Base-by-base conservation (phyloP, 2,113 vertebrate genomes). In the Dicaeum eximium region DNA sequence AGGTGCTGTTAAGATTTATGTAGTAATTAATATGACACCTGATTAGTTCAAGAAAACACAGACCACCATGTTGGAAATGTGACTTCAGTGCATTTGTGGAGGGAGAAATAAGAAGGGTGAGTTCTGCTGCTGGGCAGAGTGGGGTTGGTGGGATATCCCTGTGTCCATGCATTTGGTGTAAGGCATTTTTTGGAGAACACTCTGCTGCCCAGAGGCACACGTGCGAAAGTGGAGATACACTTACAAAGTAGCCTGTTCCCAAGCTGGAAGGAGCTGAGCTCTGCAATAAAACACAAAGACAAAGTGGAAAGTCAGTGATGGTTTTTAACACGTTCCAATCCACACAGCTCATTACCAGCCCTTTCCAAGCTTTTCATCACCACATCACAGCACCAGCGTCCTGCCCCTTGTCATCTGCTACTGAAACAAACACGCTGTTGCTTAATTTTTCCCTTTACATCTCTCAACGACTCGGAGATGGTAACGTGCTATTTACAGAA, bases 401-500 rank as follows among this genome's bases (percentile, higher is more conserved):
- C 96, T 97, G 97, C 97, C 98, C 97, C 98, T 97, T 98, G 98
- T 99, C 98, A 98, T 98, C 97, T 96, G 97, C 98, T 98, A 97
- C 96, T 91, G 97, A 98, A 98, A 98, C 96, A 97, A 98, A 98
- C 96, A 97, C 94, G 23, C 62, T 95, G 96, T 94, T 96, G 96
- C 97, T 98, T 98, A 97, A 98, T 98, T 98, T 97, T 92, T 90
- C 95, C 97, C 97, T 97, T 98, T 97, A 98, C 98, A 98, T 98
- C 98, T 98, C 98, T 98, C 98, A 98, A 98, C 97, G 97, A 98
- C 98, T 98, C 97, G 44, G 97, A 97, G 96, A 98, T 96, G 97
- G 98, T 98, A 99, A 98, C 98, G 97, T 98, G 98, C 98, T 99
- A 99, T 99, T 99, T 99, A 99, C 98, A 98, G 98, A 98, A 99